Conservation (phyloP, 2,888 invertebrate genomes). For the Lycophotia porphyrea region DNA sequence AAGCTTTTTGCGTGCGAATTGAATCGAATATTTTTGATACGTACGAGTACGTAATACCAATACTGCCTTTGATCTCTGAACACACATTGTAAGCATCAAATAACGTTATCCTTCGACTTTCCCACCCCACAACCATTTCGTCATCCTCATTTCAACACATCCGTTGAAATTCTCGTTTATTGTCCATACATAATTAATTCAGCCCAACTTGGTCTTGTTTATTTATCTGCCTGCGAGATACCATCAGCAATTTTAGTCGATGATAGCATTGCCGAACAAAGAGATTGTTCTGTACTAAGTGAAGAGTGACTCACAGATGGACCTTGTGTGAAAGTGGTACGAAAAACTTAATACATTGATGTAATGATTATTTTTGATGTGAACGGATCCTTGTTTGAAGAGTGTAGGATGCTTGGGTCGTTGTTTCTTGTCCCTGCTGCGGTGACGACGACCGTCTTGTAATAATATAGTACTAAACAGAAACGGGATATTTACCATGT, state of each 20-base stretch:
- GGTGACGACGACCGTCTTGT: too few relatives aligned
- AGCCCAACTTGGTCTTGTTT: constrained; percentile 47
- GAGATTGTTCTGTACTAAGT: constrained; percentile 40
- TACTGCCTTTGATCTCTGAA: not conserved
- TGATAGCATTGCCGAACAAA: constrained; percentile 58
- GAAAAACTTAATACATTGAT: constrained; percentile 54
- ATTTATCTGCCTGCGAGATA: constrained; percentile 57
- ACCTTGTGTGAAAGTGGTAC: constrained; percentile 68
- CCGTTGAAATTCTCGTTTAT: constrained; percentile 44
- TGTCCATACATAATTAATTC: constrained; percentile 48
- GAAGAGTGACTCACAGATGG: constrained; percentile 63
- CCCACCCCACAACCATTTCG: not conserved
- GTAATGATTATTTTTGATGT: constrained; percentile 60
- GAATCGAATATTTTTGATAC: not conserved
- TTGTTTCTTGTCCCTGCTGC: too few relatives aligned
- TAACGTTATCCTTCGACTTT: not conserved
- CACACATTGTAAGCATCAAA: not conserved
- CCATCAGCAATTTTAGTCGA: constrained; percentile 61
- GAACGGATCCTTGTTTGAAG: constrained; percentile 61
- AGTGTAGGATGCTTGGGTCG: constrained; percentile 35
- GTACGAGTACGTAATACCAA: not conserved
- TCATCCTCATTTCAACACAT: constrained; percentile 37
- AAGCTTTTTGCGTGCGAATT: not conserved
- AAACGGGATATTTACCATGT: too few relatives aligned
- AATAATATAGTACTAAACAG: too few relatives aligned